Evolutionary conservation across 2,113 vertebrate species (phyloP), one percentile per base, ranked within the genome.

Genomic region (Chloropsis hardwickii): DNA sequence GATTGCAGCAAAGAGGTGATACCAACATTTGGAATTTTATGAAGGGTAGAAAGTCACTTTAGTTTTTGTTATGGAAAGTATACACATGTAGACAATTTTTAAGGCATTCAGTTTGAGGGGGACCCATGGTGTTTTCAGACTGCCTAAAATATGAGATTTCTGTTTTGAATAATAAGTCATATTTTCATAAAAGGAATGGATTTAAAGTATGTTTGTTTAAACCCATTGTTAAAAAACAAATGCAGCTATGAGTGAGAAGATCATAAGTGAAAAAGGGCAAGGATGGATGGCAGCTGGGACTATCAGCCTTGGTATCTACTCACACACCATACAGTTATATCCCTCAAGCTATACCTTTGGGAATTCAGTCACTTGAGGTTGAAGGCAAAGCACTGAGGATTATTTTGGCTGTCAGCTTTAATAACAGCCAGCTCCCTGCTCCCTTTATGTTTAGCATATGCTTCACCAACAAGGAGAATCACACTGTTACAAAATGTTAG

Each of bases 141-240:
- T 71, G 10, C 12, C 20, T 50, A 37, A 76, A 69, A 71, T 64
- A 11, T 5, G 1, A 57, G n/a, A 31, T 35, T 54, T 27, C 9
- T 23, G 25, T 79, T 84, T 20, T 62, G 8, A 76, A 83, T 77
- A 91, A 58, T 23, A 66, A 48, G 21, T 39, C 31, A 88, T 82
- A 27, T 56, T 88, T 94, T 94, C 76, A 77, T 90, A 72, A 87
- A 92, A 92, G 45, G 65, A 93, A 47, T 61, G 61, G 74, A 92
- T 94, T 96, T 76, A 48, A 95, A 91, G 65, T 65, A 69, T 56
- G 50, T 72, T 94, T 81, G 51, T 94, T 92, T 54, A 93, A 91
- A 23, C 24, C 48, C 11, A 61, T 9, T 67, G 25, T 83, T 94
- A 21, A 57, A 42, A 22, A 65, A 33, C 14, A 13, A 28, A 40